Percentiles rank a stretch among this genome's conserved stretches.
Evolutionary conservation across 2,113 vertebrate species (phyloP).

Genomic region (Anthoscopus minutus): DNA sequence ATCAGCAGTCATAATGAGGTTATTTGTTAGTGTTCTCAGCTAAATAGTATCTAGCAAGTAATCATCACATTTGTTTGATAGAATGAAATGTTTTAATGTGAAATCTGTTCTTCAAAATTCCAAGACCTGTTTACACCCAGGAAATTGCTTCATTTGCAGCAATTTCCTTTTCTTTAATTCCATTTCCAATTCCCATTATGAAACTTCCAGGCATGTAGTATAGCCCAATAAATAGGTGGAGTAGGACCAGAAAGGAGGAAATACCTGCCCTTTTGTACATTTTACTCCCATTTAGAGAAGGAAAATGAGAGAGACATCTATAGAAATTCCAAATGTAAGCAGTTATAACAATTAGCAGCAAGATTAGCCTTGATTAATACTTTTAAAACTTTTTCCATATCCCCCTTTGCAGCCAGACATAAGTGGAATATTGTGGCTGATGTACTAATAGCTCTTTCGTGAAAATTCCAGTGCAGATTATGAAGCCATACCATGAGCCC

Average conservation of each 20-base stretch:
- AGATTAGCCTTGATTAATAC: constrained; percentile 34
- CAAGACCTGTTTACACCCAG: constrained; percentile 53
- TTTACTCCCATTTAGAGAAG: constrained; percentile 46
- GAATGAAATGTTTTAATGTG: constrained; percentile 4
- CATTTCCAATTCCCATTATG: constrained; percentile 64
- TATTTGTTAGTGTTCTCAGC: neutral
- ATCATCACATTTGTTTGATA: neutral
- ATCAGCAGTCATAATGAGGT: neutral
- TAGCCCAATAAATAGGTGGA: constrained; percentile 54
- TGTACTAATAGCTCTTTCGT: neutral
- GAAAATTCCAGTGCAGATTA: neutral
- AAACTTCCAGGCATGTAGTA: constrained; percentile 25
- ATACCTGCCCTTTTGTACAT: constrained; percentile 61
- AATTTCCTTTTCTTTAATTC: constrained; percentile 61
- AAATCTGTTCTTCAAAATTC: constrained; percentile 25
- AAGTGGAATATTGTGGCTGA: constrained; percentile 1
- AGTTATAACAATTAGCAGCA: constrained; percentile 42
- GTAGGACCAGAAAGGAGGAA: constrained; percentile 53
- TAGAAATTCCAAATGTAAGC: constrained; percentile 31
- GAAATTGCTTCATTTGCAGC: constrained; percentile 63
- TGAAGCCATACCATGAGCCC: neutral
- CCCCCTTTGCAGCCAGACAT: neutral
- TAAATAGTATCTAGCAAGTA: neutral
- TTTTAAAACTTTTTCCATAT: neutral
- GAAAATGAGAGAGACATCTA: constrained; percentile 14